These are phyloP conservation scores for Pyrrhosoma nymphula DNA, from an alignment of 2,888 invertebrate genomes.

Conservation along the genomic window DNA sequence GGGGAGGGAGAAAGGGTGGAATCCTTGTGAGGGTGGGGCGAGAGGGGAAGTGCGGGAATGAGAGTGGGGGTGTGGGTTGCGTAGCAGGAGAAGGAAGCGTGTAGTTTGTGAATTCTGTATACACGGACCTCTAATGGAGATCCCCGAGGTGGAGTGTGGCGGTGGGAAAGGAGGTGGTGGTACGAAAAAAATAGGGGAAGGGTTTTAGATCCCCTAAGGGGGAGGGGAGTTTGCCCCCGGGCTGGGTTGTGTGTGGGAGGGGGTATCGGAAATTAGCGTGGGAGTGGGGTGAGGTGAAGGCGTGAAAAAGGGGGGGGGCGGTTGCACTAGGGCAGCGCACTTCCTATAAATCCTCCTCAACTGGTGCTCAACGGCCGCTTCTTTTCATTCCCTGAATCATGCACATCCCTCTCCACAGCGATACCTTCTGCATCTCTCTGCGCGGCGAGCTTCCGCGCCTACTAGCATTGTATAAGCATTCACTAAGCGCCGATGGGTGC, in stretches of 20 bases:
- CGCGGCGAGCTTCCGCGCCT: neutral
- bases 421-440: neutral
- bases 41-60: neutral
- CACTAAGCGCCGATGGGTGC: neutral
- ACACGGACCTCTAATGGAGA: conserved; percentile 61
- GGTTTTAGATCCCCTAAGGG: neutral
- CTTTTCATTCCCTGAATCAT: conserved; percentile 35
- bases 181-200: neutral
- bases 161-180: no score
- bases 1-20: neutral
- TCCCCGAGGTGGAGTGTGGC: conserved; percentile 5
- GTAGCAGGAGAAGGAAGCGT: conserved; percentile 54
- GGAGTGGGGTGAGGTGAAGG: neutral
- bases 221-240: conserved; percentile 2
- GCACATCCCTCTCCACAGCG: conserved; percentile 34
- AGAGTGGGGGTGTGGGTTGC: neutral
- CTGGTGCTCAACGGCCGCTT: neutral
- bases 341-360: neutral
- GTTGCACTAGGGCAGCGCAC: conserved; percentile 29
- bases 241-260: neutral
- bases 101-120: conserved; percentile 62
- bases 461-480: neutral
- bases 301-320: neutral
- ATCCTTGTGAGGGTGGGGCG: neutral
- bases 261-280: neutral